Conservation (phyloP, 2,113 vertebrate species). For the Alethe castanea region DNA sequence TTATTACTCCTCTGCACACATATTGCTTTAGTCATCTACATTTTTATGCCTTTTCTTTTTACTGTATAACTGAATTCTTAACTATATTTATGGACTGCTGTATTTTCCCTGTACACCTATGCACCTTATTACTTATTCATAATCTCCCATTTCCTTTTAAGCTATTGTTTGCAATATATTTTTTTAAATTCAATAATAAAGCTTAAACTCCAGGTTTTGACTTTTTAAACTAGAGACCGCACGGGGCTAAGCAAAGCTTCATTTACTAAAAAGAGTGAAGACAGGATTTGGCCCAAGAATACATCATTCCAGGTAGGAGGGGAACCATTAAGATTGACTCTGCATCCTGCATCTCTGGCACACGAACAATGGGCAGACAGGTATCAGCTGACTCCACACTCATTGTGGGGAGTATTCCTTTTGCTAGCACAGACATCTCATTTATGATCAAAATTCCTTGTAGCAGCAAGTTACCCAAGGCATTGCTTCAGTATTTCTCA, state of each 20-base stretch:
- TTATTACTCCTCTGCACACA: constrained; percentile 52
- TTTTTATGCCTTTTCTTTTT: constrained; percentile 52
- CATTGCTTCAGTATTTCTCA: background rate
- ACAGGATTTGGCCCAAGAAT: background rate
- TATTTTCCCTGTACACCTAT: constrained; percentile 42
- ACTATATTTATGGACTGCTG: constrained; percentile 32
- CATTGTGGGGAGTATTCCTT: background rate
- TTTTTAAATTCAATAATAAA: background rate
- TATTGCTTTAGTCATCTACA: constrained; percentile 58
- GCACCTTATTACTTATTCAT: constrained; percentile 45
- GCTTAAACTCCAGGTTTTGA: background rate
- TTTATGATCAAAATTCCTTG: background rate
- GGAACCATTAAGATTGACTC: background rate
- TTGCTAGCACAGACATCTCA: background rate
- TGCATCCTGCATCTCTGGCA: background rate
- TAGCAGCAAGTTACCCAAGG: background rate
- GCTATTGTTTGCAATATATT: constrained; percentile 4
- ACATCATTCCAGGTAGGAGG: background rate
- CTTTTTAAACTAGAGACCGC: background rate
- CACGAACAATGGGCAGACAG: background rate
- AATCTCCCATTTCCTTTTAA: constrained; percentile 3
- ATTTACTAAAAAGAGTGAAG: background rate
- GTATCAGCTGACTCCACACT: background rate
- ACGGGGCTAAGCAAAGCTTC: background rate
- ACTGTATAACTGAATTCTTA: constrained; percentile 9